These are phyloP conservation scores for Macquaria australasica DNA, from an alignment of 2,113 vertebrate genomes.

Conservation along the genomic window DNA sequence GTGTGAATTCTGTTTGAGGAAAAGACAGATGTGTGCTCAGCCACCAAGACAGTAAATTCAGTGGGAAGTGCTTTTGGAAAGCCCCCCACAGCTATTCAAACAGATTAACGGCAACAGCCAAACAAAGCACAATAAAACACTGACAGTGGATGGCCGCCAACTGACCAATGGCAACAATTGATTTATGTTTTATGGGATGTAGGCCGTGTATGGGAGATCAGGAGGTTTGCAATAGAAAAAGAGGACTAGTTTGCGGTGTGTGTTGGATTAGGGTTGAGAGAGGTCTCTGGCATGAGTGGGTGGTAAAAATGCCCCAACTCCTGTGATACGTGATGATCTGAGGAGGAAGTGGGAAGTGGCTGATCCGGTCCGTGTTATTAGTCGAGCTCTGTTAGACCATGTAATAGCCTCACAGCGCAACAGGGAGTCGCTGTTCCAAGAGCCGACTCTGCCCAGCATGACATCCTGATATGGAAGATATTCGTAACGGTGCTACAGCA, in stretches of 20 bases:
- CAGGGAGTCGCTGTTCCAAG: constrained; percentile 82
- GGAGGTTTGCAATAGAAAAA: constrained; percentile 23
- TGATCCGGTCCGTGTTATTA: constrained; percentile 86
- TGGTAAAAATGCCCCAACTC: constrained; percentile 71
- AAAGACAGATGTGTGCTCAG: constrained; percentile 84
- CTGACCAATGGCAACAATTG: constrained; percentile 70
- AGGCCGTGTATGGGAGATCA: constrained; percentile 22
- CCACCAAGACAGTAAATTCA: constrained; percentile 80
- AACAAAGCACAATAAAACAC: constrained; percentile 73
- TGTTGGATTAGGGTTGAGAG: constrained; percentile 58
- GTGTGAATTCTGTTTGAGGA: constrained; percentile 77
- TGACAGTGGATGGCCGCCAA: constrained; percentile 60
- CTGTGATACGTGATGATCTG: constrained; percentile 81
- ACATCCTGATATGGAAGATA: constrained; percentile 81
- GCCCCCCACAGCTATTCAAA: constrained; percentile 79
- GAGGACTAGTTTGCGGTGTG: constrained; percentile 1
- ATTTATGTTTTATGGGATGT: constrained; percentile 57
- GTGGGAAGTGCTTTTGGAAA: constrained; percentile 75
- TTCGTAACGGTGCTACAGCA: constrained; percentile 61
- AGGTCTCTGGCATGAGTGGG: constrained; percentile 70
- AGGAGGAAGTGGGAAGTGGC: constrained; percentile 80
- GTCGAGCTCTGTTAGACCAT: constrained; percentile 87
- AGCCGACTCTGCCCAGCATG: constrained; percentile 79
- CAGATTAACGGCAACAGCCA: constrained; percentile 77
- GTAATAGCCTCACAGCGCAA: constrained; percentile 86